A percentile compares a stretch with the other conserved stretches of the same genome.
These are phyloP conservation scores for Ciona savignyi DNA, from an alignment of 23 tunicate genomes.

Conservation along the genomic window DNA sequence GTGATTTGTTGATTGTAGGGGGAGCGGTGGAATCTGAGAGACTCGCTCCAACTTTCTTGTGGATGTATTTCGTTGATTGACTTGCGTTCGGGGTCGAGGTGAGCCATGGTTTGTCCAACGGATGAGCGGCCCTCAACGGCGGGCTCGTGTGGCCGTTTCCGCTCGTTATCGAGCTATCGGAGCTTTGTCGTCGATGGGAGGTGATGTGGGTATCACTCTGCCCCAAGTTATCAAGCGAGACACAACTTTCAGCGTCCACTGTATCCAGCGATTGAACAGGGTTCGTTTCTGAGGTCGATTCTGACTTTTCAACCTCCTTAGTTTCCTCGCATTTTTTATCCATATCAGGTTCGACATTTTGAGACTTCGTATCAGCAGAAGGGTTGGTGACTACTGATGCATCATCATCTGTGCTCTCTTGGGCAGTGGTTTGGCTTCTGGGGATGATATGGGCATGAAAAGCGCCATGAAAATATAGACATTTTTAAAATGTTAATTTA, in stretches of 20 bases:
- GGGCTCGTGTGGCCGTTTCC: conserved; percentile 32
- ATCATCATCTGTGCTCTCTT: background rate
- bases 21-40: conserved; percentile 26
- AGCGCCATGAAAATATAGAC: no score
- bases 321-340: background rate
- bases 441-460: no score
- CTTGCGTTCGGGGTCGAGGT: conserved; percentile 35
- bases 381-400: background rate
- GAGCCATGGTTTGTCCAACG: conserved; percentile 15
- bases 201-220: background rate
- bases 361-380: background rate
- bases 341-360: background rate
- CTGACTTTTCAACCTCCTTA: no score
- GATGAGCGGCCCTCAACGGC: conserved; percentile 10
- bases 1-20: background rate
- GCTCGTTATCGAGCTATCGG: conserved; percentile 57
- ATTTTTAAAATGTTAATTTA: no score
- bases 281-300: background rate
- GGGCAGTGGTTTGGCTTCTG: background rate
- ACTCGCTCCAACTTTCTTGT: conserved; percentile 19
- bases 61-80: conserved; percentile 1
- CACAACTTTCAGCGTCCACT: background rate
- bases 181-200: conserved; percentile 26
- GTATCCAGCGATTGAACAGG: background rate
- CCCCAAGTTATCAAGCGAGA: background rate